Evolutionary conservation across 2,888 invertebrate genomes (phyloP).

Genomic region (Craniophora ligustri): DNA sequence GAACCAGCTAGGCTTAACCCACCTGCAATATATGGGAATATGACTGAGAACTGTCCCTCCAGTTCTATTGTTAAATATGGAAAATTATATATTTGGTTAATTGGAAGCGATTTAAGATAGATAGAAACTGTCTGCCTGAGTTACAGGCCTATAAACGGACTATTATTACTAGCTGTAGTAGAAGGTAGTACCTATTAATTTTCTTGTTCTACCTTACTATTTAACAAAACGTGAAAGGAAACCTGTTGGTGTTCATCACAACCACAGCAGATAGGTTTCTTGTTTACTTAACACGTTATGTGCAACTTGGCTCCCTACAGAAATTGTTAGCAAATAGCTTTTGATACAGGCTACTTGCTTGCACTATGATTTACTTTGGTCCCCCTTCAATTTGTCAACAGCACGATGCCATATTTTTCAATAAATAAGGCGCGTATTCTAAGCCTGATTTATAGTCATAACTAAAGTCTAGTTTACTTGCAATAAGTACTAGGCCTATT

Average conservation of each 20-base stretch:
- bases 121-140: too few species aligned
- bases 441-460: conserved; percentile 36
- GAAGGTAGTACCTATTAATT: too few species aligned
- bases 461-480: conserved; percentile 44
- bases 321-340: conserved; percentile 26
- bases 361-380: conserved; percentile 35
- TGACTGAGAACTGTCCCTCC: too few species aligned
- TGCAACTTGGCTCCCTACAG: conserved; percentile 2
- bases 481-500: conserved; percentile 16
- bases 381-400: conserved; percentile 41
- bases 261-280: not conserved
- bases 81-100: too few species aligned
- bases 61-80: too few species aligned
- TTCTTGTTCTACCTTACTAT: not conserved
- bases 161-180: too few species aligned
- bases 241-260: not conserved
- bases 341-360: conserved; percentile 15
- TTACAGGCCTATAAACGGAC: too few species aligned
- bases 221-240: not conserved
- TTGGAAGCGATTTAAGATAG: too few species aligned
- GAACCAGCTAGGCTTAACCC: too few species aligned
- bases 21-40: too few species aligned
- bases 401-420: conserved; percentile 45
- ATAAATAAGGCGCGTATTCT: conserved; percentile 33
- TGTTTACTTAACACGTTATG: conserved; percentile 1